Base-by-base conservation (phyloP, 2,797 vertebrate species). In the Ispidina picta region DNA sequence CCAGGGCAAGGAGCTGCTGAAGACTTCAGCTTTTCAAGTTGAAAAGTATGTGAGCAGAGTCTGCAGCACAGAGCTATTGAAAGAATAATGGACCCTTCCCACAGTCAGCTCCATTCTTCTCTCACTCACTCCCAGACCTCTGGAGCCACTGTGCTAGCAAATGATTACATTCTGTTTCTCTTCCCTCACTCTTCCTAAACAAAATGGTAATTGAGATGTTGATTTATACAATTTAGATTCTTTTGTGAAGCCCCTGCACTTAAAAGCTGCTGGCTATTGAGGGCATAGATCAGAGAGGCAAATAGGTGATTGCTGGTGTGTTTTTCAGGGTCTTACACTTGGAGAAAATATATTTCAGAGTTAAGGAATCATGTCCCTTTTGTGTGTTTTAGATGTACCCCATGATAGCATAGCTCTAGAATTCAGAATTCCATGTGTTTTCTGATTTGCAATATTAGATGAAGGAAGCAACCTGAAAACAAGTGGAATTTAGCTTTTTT, bases 1-100 rank as follows among this genome's bases (percentile, higher is more conserved):
- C 93, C 95, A 97, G 94, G 91, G 84, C 83, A 80, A 90, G 89
- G 56, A 78, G 75, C 95, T 96, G 68, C 95, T 82, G 80, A 94
- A 92, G 83, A 78, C 85, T 95, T 94, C 74, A 93, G 86, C 94
- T 96, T 95, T 96, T 96, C 80, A 91, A 94, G 81, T 59, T 93
- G 91, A 85, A 95, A 95, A 92, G 68, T 96, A 94, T 92, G 86
- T 86, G 39, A 89, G 85, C 84, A 69, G 94, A 89, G 71, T 96
- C 95, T 68, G 86, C 69, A 90, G 94, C 88, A 94, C 78, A 96
- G 96, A 95, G 0, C 94, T 96, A 96, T 97, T 97, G 96, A 97
- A 97, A 97, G 94, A 96, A 92, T 95, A 97, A 96, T 92, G 94
- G 94, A 93, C 84, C 89, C 88, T 96, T 96, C 93, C 95, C 87